A percentile compares a stretch with the other conserved stretches of the same genome.
phyloP scores from a whole-genome alignment of 1,140 invertebrate species.

The Pinna nobilis region DNA sequence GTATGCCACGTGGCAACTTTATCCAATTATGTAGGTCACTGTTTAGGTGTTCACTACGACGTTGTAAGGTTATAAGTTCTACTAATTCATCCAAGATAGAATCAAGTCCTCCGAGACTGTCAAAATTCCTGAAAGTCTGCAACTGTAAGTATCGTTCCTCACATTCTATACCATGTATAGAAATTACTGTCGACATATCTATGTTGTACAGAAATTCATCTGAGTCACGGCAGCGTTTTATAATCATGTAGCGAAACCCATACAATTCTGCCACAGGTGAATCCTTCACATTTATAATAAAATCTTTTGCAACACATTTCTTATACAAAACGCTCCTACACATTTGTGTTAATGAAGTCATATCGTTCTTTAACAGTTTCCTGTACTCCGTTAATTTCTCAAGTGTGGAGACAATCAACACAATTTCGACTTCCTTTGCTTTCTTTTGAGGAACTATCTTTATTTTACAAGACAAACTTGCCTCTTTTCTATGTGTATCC shows the following conservation, averaged over 20 bases:
- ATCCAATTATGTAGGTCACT: slow-evolving; percentile 23
- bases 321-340: slow-evolving; percentile 51
- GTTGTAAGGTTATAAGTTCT: slow-evolving; percentile 56
- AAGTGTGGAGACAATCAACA: slow-evolving; percentile 36
- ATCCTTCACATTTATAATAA: slow-evolving; percentile 42
- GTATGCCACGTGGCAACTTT: slow-evolving; percentile 53
- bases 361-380: neutral
- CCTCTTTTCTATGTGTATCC: neutral
- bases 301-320: slow-evolving; percentile 42
- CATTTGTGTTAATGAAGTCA: slow-evolving; percentile 33
- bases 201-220: slow-evolving; percentile 37
- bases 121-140: neutral
- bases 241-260: slow-evolving; percentile 50
- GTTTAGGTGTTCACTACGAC: slow-evolving; percentile 29
- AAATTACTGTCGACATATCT: slow-evolving; percentile 36
- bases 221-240: slow-evolving; percentile 22
- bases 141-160: slow-evolving; percentile 51
- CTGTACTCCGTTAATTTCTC: slow-evolving; percentile 36
- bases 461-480: slow-evolving; percentile 1
- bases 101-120: slow-evolving; percentile 56
- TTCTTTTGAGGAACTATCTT: neutral
- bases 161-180: slow-evolving; percentile 52
- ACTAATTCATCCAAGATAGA: slow-evolving; percentile 45
- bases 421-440: neutral
- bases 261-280: slow-evolving; percentile 48